phyloP scores from a whole-genome alignment of 2,888 invertebrate genomes.

The Crepidodera aurea region DNA sequence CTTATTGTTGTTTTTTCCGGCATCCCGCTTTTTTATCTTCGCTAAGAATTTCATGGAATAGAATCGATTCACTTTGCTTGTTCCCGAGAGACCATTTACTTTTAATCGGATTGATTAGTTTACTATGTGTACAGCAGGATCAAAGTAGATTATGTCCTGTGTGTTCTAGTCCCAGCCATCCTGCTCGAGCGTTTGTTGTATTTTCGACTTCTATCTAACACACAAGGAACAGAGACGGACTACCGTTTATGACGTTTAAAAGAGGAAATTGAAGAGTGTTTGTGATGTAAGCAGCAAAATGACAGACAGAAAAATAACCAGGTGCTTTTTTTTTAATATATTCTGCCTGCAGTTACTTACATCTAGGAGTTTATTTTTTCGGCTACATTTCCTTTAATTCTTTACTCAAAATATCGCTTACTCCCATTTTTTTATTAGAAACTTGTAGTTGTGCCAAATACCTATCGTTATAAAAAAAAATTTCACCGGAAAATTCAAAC shows the following conservation, averaged over 20 bases:
- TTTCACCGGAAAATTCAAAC: no score
- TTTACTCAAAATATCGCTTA: no score
- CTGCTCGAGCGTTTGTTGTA: conserved; percentile 1
- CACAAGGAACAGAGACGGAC: neutral
- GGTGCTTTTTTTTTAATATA: no score
- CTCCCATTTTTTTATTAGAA: no score
- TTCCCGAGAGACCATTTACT: conserved; percentile 43
- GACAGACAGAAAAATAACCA: no score
- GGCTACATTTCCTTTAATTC: no score
- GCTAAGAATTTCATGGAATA: neutral
- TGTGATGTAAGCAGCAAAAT: no score
- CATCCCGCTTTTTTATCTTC: neutral
- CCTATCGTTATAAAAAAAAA: no score
- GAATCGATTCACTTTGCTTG: conserved; percentile 33
- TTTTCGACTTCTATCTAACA: neutral
- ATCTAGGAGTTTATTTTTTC: no score
- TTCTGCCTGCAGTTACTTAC: no score
- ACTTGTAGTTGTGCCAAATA: no score
- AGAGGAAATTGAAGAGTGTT: no score
- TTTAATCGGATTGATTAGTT: conserved; percentile 50
- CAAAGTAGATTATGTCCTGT: conserved; percentile 34
- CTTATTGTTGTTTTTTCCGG: neutral
- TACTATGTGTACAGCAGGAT: conserved; percentile 37
- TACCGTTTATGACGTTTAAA: neutral
- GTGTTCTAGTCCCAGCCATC: conserved; percentile 12